Evolutionary conservation across 2,888 invertebrate genomes (phyloP).

Genomic region (Epiblema foenella): DNA sequence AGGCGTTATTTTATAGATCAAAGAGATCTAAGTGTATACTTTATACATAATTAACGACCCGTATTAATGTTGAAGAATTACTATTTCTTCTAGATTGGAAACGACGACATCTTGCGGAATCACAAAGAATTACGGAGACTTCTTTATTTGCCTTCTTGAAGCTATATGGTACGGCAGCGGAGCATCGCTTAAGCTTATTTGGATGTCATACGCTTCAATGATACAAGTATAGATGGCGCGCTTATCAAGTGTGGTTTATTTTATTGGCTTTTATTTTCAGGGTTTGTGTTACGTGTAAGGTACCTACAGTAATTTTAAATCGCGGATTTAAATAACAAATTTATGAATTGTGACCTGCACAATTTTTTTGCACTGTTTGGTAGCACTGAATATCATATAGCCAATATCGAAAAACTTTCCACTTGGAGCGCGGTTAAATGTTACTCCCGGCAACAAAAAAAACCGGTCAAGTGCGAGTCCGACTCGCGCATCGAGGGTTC

Average conservation of each 20-base stretch:
- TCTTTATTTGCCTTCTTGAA: neutral
- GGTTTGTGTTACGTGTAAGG: too few species aligned
- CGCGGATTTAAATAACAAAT: too few species aligned
- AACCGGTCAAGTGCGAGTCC: too few species aligned
- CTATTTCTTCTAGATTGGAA: neutral
- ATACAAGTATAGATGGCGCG: constrained; percentile 30
- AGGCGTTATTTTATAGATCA: too few species aligned
- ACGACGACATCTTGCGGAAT: constrained; percentile 21
- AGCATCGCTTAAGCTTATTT: neutral
- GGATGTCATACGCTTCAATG: neutral
- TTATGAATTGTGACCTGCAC: too few species aligned
- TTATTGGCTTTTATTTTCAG: neutral
- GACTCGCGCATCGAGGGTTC: too few species aligned
- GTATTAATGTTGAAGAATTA: too few species aligned
- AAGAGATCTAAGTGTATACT: too few species aligned
- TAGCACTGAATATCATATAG: neutral
- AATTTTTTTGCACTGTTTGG: neutral
- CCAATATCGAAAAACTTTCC: constrained; percentile 3
- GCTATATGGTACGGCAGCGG: neutral
- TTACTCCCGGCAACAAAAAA: neutral
- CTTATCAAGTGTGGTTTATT: neutral
- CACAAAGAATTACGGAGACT: neutral
- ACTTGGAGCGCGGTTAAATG: neutral
- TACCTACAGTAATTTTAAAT: too few species aligned
- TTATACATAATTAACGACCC: too few species aligned